Evolutionary conservation across 2,113 vertebrate species (phyloP), one percentile per base, ranked within the genome.

Genomic region (Archilochus colubris): DNA sequence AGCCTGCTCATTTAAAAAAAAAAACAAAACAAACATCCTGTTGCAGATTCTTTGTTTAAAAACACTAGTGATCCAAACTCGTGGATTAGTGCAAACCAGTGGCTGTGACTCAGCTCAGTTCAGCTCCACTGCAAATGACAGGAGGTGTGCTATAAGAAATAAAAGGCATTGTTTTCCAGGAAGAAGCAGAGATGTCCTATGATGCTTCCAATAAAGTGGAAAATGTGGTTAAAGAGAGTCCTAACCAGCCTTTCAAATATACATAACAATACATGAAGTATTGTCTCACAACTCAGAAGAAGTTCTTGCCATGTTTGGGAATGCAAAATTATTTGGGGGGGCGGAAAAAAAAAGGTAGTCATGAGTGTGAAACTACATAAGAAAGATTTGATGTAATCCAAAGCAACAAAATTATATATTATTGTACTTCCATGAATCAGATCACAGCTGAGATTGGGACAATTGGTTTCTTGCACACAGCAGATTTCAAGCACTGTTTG

Each of bases 381-480:
- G 67, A 76, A 89, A 76, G 27, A n/a, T 94, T 64, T 77, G 31
- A 79, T 58, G 80, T 50, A 73, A 82, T 58, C 70, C 70, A 89
- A 86, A 94, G 62, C 44, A 91, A 87, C 66, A 93, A 94, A 94
- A 93, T 95, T 50, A 82, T 55, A 36, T 75, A 54, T 61, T 87
- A 72, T 93, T 89, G 40, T 87, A 82, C 62, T 85, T 79, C 31
- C 31, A 51, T 73, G 79, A 93, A 94, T 91, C 67, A 85, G 54
- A 96, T 69, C 82, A 77, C 90, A 94, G 92, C 70, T 91, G 92
- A 96, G 90, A 87, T 51, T 36, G 30, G 44, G 67, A 85, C 87
- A 94, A 91, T 62, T 58, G 27, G 38, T 82, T 94, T 91, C 58
- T 68, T 55, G 36, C 53, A 72, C 12, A 76, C 66, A 91, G 89